Evolutionary conservation across 2,113 vertebrate species (phyloP), one percentile per base, ranked within the genome.

Genomic region (Charina bottae): DNA sequence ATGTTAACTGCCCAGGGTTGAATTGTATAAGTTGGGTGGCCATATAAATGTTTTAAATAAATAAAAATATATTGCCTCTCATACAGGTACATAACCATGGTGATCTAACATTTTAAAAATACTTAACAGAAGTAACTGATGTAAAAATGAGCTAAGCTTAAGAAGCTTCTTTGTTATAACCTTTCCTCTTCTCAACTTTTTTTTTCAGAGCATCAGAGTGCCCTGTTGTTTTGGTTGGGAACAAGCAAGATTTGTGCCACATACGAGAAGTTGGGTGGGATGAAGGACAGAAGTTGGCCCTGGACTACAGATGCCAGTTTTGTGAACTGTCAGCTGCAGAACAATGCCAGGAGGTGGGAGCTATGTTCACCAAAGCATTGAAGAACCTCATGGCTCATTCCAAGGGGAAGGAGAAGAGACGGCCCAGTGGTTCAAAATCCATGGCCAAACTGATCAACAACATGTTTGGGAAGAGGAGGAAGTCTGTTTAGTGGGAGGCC

Each of bases 171-270:
- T 42, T 21, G 33, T 78, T 78, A 21, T 78, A 33, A 91, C 9
- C 3, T 56, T 93, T 68, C 94, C 88, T 92, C 15, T 21, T 4
- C 97, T 19, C 83, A 1, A 26, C 49, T 33, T 23, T 37, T 42
- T 78, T 83, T 24, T 97, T 88, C 97, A 99, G 98, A 96, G 95
- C 97, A 49, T 24, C 89, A 0, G 98, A 98, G 56, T 95, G 97
- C 0, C 96, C 97, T 0, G 94, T 99, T 62, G 96, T 98, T 94
- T 93, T 99, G 94, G 98, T 99, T 93, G 99, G 98, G 46, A 99
- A 99, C 95, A 99, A 99, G 92, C 98, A 98, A 94, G 98, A 99
- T 96, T 96, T 99, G 60, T 98, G 98, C 90, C 98, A 99, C 56
- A 92, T 98, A 96, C 96, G 98, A 15, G 98, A 98, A 91, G 98